phyloP scores from a whole-genome alignment of 2,888 invertebrate genomes.

The Sipunculus nudus region DNA sequence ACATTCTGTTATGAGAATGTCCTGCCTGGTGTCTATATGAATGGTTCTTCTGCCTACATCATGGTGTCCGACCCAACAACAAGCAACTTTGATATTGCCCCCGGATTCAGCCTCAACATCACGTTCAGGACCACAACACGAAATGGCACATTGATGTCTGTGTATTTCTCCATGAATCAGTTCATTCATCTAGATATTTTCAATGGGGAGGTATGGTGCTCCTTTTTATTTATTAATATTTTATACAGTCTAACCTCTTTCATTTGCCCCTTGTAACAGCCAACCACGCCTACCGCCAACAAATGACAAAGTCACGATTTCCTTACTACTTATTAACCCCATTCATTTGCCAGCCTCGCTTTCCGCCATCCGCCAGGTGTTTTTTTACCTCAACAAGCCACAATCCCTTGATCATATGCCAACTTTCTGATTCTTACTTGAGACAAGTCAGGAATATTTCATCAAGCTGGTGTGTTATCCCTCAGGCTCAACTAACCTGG shows the following conservation, averaged over 20 bases:
- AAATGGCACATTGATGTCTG: conserved; percentile 8
- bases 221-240: background rate
- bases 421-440: no score
- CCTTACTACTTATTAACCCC: no score
- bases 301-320: no score
- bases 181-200: conserved; percentile 12
- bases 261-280: no score
- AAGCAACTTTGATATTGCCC: conserved; percentile 12
- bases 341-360: no score
- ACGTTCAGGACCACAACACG: conserved; percentile 10
- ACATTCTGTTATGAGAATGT: conserved; percentile 19
- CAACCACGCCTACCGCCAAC: no score
- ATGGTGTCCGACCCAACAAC: conserved; percentile 12
- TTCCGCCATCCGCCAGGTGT: no score
- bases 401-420: no score
- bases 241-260: background rate
- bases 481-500: no score
- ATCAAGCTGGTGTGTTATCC: no score
- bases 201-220: conserved; percentile 8
- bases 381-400: no score
- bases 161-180: background rate
- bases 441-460: no score
- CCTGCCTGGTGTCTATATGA: conserved; percentile 26
- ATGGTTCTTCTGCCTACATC: conserved; percentile 21
- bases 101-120: conserved; percentile 21